Conservation (phyloP, 2,888 invertebrate genomes). For the Thymelicus acteon region DNA sequence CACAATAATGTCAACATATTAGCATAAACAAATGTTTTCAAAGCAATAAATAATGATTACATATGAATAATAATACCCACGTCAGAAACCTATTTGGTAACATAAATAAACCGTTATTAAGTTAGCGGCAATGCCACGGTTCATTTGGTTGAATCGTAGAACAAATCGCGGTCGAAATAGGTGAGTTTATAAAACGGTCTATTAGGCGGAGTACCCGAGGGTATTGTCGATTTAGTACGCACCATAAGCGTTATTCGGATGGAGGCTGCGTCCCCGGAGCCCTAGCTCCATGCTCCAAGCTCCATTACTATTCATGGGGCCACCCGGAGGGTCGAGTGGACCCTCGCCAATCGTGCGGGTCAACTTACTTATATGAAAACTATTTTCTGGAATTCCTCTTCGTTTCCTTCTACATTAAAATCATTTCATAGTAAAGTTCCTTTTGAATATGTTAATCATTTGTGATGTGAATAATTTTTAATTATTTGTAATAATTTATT, state of each 20-base stretch:
- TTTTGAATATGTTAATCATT: neutral
- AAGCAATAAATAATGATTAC: too few species aligned
- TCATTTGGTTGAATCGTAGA: conserved; percentile 36
- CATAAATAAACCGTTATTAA: conserved; percentile 28
- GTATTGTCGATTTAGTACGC: conserved; percentile 82
- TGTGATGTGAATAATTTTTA: neutral
- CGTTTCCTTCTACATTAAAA: conserved; percentile 9
- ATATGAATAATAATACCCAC: neutral
- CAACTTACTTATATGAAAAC: conserved; percentile 34
- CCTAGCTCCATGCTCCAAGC: conserved; percentile 49
- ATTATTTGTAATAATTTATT: too few species aligned
- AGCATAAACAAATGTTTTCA: too few species aligned
- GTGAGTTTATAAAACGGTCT: conserved; percentile 67
- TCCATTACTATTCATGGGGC: conserved; percentile 80
- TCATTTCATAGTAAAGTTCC: conserved; percentile 14
- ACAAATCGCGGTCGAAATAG: conserved; percentile 60
- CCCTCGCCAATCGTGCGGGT: conserved; percentile 39
- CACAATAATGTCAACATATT: too few species aligned
- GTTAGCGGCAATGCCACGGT: conserved; percentile 24
- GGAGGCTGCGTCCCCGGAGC: conserved; percentile 61
- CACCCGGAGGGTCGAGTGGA: conserved; percentile 57
- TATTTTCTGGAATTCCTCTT: conserved; percentile 20
- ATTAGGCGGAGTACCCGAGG: conserved; percentile 67
- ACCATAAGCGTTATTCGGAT: conserved; percentile 73
- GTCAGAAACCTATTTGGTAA: conserved; percentile 8